Base-by-base conservation (phyloP, 1,140 invertebrate species). In the Caenorhabditis remanei region DNA sequence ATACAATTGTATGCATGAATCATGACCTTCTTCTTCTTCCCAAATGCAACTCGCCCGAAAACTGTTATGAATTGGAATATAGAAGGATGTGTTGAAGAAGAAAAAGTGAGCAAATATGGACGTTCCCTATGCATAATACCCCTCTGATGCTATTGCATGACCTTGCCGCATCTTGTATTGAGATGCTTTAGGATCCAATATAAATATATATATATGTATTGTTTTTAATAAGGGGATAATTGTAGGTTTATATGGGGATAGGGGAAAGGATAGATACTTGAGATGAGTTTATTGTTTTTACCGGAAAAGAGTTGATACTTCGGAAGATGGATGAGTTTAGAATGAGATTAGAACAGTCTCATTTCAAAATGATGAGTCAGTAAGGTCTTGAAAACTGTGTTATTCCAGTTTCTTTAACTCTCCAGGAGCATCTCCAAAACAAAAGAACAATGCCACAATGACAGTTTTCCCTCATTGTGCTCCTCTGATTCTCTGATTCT, bases 151-250 rank as follows among this genome's bases (percentile, higher is more conserved):
- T 16, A 46, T 75, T 75, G 67, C 67, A 48, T 75, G 67, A 75
- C 67, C 67, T 75, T 75, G 67, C 67, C 67, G 67, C 67, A 75
- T 75, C 14, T 75, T 48, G 67, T 32, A 32, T 32, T 32, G 32
- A 32, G 32, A 41, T 11, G 67, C 16, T 46, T 75, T 75, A 46
- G 16, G 41, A 48, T 8, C 67, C 5, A 16, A 46, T 75, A 40
- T 19, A 67, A 67, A 32, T 32, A 32, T 32, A 1, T n/a, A 65
- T 2, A 19, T 11, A 7, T 14, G 40, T 67, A 67, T 67, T 75
- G 41, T 75, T 75, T 75, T 19, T 75, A 75, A 75, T 75, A 75
- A 75, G 67, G 67, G 67, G 67, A 75, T 75, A 75, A 75, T 75
- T 75, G 67, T 75, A 13, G 67, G 67, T 41, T 65, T 65, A 32